phyloP scores from a whole-genome alignment of 2,888 invertebrate genomes.

The Limnephilus rhombicus region DNA sequence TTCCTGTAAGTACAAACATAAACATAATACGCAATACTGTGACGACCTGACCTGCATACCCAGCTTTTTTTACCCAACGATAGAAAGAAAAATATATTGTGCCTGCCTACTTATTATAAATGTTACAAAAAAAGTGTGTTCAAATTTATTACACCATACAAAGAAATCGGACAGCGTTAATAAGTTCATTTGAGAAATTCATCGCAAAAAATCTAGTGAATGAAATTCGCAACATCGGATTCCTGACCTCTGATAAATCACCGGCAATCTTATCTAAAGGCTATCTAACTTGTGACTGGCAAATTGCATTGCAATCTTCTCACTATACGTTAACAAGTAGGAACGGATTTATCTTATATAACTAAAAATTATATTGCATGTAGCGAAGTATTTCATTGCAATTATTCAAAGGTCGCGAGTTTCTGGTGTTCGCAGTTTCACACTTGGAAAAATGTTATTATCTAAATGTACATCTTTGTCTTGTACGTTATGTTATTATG shows the following conservation, averaged over 20 bases:
- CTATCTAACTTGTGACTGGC: neutral
- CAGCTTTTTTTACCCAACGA: too few relatives aligned
- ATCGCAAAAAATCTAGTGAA: neutral
- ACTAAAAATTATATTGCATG: neutral
- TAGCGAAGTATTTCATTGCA: neutral
- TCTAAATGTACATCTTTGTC: too few relatives aligned
- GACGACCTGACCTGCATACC: too few relatives aligned
- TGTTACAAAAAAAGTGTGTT: neutral
- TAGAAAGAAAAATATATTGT: neutral
- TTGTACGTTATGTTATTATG: neutral
- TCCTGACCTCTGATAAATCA: neutral
- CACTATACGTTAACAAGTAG: neutral
- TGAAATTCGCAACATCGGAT: neutral
- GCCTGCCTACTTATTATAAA: neutral
- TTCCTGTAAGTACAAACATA: too few relatives aligned
- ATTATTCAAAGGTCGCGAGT: neutral
- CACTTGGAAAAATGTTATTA: neutral
- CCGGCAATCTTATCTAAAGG: neutral
- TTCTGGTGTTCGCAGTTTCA: neutral
- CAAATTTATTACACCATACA: neutral
- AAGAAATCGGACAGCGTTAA: neutral
- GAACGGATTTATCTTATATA: neutral
- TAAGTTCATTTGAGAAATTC: neutral
- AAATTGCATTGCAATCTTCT: neutral
- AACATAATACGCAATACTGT: too few relatives aligned